Conservation (phyloP, 2,113 vertebrate species). For the Clarias batrachus region DNA sequence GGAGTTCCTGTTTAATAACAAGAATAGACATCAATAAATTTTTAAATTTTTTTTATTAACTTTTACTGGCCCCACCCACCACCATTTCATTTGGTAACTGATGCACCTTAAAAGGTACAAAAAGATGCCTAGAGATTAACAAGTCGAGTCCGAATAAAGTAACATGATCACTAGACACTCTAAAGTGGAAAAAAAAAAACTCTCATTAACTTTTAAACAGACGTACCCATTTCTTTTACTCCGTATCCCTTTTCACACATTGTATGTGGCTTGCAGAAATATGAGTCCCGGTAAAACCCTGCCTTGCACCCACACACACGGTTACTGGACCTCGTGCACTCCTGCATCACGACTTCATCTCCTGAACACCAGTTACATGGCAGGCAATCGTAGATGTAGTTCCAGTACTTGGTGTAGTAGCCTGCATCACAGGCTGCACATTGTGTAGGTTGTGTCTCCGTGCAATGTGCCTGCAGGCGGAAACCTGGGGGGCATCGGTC, state of each 20-base stretch:
- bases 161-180: neutral
- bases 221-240: slow-evolving; percentile 15
- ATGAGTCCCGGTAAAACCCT: neutral
- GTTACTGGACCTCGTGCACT: slow-evolving; percentile 8
- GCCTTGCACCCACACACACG: neutral
- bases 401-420: slow-evolving; percentile 10
- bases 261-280: neutral
- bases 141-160: neutral
- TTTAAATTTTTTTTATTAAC: too few relatives aligned
- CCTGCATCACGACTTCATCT: neutral
- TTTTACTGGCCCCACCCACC: too few relatives aligned
- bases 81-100: too few relatives aligned
- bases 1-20: slow-evolving; percentile 60
- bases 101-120: neutral
- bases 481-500: neutral
- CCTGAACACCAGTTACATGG: neutral
- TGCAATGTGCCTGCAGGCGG: neutral
- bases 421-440: neutral
- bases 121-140: neutral
- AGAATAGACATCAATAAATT: neutral
- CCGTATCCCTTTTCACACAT: neutral
- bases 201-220: neutral
- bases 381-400: neutral
- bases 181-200: neutral
- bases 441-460: neutral